These are phyloP conservation scores for Agapostemon virescens DNA, from an alignment of 2,888 invertebrate genomes.

Conservation along the genomic window DNA sequence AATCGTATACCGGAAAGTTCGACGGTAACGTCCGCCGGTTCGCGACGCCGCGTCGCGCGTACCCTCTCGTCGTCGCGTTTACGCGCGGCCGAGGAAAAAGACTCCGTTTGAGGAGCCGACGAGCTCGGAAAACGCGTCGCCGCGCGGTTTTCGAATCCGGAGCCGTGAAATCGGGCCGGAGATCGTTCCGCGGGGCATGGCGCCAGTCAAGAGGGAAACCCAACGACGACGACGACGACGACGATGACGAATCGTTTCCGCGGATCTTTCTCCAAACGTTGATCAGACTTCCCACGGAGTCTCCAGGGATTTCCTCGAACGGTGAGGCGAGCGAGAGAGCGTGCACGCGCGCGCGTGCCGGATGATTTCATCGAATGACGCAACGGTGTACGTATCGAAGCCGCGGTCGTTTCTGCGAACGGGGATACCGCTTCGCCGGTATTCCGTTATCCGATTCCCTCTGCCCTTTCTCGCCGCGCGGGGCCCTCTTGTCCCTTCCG, in stretches of 20 bases:
- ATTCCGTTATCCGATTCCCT: slow-evolving; percentile 52
- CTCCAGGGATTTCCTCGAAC: slow-evolving; percentile 49
- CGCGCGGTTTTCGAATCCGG: too few species aligned
- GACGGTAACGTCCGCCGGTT: neutral
- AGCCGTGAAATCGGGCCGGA: too few species aligned
- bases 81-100: neutral
- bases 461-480: neutral
- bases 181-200: too few species aligned
- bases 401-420: slow-evolving; percentile 48
- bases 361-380: slow-evolving; percentile 72
- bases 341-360: neutral
- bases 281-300: slow-evolving; percentile 17
- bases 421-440: slow-evolving; percentile 41
- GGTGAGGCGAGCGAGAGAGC: slow-evolving; percentile 13
- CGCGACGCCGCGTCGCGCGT: neutral
- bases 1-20: neutral
- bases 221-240: too few species aligned
- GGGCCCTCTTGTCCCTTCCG: neutral
- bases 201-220: too few species aligned
- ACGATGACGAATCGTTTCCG: neutral
- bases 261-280: neutral
- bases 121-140: too few species aligned
- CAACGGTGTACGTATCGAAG: slow-evolving; percentile 66
- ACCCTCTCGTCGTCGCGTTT: neutral
- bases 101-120: too few species aligned